Evolutionary conservation across 2,888 invertebrate species (phyloP), one percentile per base, ranked within the genome.

Genomic region (Helleia helle): DNA sequence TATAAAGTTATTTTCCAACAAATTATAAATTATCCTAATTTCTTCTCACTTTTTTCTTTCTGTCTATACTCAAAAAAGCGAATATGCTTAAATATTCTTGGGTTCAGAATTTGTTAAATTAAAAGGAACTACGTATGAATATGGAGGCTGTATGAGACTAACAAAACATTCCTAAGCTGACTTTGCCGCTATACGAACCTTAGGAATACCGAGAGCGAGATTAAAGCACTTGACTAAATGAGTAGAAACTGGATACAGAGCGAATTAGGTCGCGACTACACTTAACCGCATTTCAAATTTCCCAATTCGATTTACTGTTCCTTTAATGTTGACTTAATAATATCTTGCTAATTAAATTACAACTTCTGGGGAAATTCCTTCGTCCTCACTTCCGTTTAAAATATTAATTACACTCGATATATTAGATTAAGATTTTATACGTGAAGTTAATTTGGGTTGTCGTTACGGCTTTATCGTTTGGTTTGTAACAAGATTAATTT

Each of bases 221-320:
- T 44, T 43, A 42, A 42, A 46, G 40, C 47, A 49, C 49, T 52
- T 45, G 38, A 48, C 43, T 48, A 50, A 50, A 50, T 48, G 46
- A 51, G 42, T 46, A 40, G 27, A 26, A 39, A 25, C 40, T 41
- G 38, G 43, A 47, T 46, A 46, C 37, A 22, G 42, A 43, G 28
- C 18, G 36, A 49, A 51, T 49, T 47, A 38, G 45, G 47, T 46
- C 49, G 46, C 40, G 38, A 46, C 42, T 38, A 34, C 34, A 38
- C 42, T 43, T 41, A 43, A 44, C 38, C 43, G 40, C 41, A 9
- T 38, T 38, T 24, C 22, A 13, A 38, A 27, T n/a, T 27, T 46
- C 24, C 28, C 36, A 43, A 44, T 45, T 44, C 38, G 28, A 18
- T 18, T 28, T 13, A 29, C 13, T 13, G 8, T 30, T 29, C 8